Percentiles rank a stretch among this genome's conserved stretches.
These are phyloP conservation scores for Vulpes ferrilata DNA, from an alignment of 2,113 vertebrate species.

Conservation along the genomic window DNA sequence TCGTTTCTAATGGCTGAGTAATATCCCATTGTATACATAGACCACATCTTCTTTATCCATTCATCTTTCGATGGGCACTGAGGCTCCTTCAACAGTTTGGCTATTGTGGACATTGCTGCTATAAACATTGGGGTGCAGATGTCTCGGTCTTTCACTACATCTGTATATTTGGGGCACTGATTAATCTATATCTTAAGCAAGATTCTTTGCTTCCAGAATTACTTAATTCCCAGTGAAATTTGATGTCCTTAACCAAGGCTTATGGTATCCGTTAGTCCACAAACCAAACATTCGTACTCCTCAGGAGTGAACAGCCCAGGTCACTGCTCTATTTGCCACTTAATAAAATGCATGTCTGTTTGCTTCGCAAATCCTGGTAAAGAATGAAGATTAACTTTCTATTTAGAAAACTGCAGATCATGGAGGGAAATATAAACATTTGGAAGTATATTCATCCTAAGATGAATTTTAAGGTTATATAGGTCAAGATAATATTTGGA, in stretches of 20 bases:
- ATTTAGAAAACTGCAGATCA: not conserved
- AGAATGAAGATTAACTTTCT: not conserved
- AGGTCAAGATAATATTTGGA: not conserved
- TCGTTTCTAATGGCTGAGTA: too few relatives aligned
- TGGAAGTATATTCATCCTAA: not conserved
- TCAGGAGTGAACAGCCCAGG: too few relatives aligned
- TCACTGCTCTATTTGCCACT: not conserved
- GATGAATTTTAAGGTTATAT: not conserved
- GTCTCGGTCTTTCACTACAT: too few relatives aligned
- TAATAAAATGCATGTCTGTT: not conserved
- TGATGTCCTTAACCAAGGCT: not conserved
- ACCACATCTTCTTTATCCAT: too few relatives aligned
- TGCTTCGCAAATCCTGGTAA: not conserved
- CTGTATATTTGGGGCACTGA: not conserved
- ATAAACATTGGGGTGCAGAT: too few relatives aligned
- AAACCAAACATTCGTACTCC: not conserved
- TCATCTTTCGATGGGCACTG: too few relatives aligned
- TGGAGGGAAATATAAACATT: not conserved
- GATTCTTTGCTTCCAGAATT: not conserved
- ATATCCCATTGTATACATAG: too few relatives aligned
- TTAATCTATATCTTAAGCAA: not conserved
- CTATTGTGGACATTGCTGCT: too few relatives aligned
- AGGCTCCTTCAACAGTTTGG: too few relatives aligned
- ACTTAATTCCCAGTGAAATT: not conserved
- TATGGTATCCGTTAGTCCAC: not conserved